These are phyloP conservation scores for Diaperis boleti DNA, from an alignment of 2,888 invertebrate species.

Conservation along the genomic window DNA sequence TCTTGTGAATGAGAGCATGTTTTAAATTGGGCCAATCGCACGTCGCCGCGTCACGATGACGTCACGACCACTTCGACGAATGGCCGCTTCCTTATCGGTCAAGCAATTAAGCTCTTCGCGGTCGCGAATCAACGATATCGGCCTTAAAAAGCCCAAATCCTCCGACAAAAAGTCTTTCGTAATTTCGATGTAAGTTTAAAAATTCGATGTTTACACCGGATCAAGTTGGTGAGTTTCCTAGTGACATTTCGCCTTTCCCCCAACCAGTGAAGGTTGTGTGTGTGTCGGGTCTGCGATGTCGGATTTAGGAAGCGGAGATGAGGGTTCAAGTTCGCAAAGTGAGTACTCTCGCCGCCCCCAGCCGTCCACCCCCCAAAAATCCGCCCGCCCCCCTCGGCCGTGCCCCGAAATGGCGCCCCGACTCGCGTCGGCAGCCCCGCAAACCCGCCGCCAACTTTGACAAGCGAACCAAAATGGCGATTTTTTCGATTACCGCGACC, in stretches of 20 bases:
- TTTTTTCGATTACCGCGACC: conserved; percentile 48
- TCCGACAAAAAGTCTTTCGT: background rate
- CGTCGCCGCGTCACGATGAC: no score
- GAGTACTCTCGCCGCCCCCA: conserved; percentile 67
- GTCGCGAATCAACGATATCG: no score
- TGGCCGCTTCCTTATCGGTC: no score
- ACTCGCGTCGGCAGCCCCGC: conserved; percentile 24
- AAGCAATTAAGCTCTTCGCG: no score
- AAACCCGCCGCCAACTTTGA: conserved; percentile 50
- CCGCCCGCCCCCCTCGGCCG: conserved; percentile 18
- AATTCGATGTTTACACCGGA: conserved; percentile 18
- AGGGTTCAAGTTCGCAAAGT: conserved; percentile 84
- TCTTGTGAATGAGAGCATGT: no score
- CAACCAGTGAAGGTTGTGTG: conserved; percentile 63
- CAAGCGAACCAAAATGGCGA: conserved; percentile 62
- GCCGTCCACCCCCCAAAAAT: conserved; percentile 6
- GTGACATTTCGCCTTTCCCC: conserved; percentile 60
- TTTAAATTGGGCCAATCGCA: no score
- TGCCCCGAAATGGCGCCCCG: conserved; percentile 11
- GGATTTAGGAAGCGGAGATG: conserved; percentile 85
- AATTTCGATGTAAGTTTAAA: conserved; percentile 15
- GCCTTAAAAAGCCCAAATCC: background rate
- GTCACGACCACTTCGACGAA: no score
- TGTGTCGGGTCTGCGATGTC: conserved; percentile 72
- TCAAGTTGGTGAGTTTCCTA: conserved; percentile 45